phyloP scores from a whole-genome alignment of 2,888 invertebrate species.

The Phania funesta region DNA sequence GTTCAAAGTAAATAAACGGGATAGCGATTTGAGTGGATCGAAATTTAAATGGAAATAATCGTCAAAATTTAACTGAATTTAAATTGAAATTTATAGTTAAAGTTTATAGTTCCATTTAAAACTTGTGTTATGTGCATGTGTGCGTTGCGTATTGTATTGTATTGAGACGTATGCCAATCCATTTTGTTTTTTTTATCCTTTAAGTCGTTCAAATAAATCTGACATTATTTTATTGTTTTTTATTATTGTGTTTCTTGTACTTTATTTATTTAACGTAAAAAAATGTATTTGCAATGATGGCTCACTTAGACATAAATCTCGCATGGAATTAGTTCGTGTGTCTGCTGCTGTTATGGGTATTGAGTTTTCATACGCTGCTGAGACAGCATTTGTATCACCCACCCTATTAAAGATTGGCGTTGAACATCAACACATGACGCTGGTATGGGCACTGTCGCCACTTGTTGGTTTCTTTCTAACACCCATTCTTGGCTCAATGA shows the following conservation, averaged over 20 bases:
- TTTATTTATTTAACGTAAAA: slow-evolving; percentile 19
- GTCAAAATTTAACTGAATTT: no score
- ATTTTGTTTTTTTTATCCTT: background rate
- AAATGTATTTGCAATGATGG: slow-evolving; percentile 37
- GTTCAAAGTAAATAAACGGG: no score
- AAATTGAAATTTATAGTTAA: no score
- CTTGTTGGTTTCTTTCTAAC: slow-evolving; percentile 96
- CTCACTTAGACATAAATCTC: slow-evolving; percentile 86
- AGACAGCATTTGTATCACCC: slow-evolving; percentile 98
- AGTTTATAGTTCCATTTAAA: no score
- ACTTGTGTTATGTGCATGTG: no score
- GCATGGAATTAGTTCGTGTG: slow-evolving; percentile 90
- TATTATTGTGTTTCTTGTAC: background rate
- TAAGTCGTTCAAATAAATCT: background rate
- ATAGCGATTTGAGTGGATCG: no score
- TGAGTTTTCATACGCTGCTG: slow-evolving; percentile 98
- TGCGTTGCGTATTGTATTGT: no score
- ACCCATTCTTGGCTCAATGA: slow-evolving; percentile 94
- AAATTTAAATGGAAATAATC: no score
- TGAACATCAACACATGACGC: slow-evolving; percentile 94
- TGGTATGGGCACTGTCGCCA: slow-evolving; percentile 97
- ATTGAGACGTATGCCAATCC: background rate
- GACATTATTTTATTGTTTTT: background rate
- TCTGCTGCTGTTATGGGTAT: slow-evolving; percentile 98
- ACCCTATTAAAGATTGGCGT: slow-evolving; percentile 95